These are phyloP conservation scores for Drosophila sproati DNA, from an alignment of 1,140 invertebrate species.

Conservation along the genomic window DNA sequence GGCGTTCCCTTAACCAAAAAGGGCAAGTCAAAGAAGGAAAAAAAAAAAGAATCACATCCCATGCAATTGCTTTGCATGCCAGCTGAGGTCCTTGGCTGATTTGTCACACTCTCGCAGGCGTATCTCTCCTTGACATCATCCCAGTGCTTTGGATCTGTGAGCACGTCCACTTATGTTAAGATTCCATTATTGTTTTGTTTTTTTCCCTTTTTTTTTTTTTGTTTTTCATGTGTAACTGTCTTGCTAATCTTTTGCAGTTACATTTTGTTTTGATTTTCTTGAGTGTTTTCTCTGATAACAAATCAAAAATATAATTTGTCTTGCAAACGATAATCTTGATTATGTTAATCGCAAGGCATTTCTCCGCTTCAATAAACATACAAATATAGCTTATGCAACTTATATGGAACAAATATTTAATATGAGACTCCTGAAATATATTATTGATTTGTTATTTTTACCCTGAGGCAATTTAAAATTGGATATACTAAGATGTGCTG, in stretches of 20 bases:
- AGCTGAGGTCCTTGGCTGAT: constrained; percentile 64
- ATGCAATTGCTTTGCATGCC: constrained; percentile 49
- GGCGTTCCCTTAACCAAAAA: constrained; percentile 22
- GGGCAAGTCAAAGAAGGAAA: constrained; percentile 7
- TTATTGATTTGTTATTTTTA: background rate
- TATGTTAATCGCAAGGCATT: too few relatives aligned
- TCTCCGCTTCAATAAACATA: too few relatives aligned
- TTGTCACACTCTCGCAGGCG: constrained; percentile 63
- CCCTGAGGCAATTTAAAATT: too few relatives aligned
- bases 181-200: constrained; percentile 43
- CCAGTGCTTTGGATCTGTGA: constrained; percentile 52
- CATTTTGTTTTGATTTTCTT: constrained; percentile 1
- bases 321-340: background rate
- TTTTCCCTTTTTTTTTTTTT: constrained; percentile 3
- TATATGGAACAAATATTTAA: too few relatives aligned
- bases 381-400: too few relatives aligned
- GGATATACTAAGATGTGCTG: too few relatives aligned
- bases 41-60: constrained; percentile 6
- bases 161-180: constrained; percentile 66
- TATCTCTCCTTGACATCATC: constrained; percentile 53
- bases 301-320: background rate
- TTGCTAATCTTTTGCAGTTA: constrained; percentile 15
- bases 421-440: too few relatives aligned
- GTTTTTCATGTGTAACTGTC: background rate
- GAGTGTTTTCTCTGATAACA: background rate